Percentiles rank a stretch among this genome's conserved stretches.
phyloP scores from a whole-genome alignment of 2,113 vertebrate species.

The Pterophyllum scalare region DNA sequence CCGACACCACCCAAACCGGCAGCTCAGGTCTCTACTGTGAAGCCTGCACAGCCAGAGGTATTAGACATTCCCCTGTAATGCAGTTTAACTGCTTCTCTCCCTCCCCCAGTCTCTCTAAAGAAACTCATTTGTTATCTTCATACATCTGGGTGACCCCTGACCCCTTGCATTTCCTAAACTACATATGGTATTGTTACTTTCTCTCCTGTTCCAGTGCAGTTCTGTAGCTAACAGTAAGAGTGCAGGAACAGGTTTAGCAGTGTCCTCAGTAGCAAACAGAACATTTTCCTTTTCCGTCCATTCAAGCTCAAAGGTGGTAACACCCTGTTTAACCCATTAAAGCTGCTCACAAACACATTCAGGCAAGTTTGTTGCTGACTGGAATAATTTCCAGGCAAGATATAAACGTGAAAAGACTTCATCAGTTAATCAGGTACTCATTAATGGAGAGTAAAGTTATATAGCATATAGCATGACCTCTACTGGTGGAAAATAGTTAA shows the following conservation, averaged over 20 bases:
- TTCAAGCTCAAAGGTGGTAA: constrained; percentile 28
- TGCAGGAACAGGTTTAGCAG: neutral
- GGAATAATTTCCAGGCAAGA: neutral
- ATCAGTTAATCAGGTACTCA: neutral
- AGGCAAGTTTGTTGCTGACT: neutral
- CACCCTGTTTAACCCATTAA: constrained; percentile 32
- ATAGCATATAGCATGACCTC: neutral
- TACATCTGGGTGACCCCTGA: constrained; percentile 15
- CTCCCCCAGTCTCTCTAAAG: neutral
- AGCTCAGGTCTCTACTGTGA: constrained; percentile 70
- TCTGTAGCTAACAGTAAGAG: neutral
- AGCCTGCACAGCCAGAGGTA: constrained; percentile 81
- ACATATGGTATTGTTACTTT: constrained; percentile 17
- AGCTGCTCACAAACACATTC: constrained; percentile 9
- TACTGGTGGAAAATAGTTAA: neutral
- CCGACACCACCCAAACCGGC: constrained; percentile 69
- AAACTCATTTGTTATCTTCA: neutral
- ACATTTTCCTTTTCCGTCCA: constrained; percentile 50
- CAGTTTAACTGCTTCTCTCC: neutral
- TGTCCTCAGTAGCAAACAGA: neutral
- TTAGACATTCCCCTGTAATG: neutral
- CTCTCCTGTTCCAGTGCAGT: constrained; percentile 16
- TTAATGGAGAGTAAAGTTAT: neutral
- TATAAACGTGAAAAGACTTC: neutral
- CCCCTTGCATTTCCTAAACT: constrained; percentile 2